Conservation (phyloP, 2,888 invertebrate genomes). For the Muschampia plurimacula region DNA sequence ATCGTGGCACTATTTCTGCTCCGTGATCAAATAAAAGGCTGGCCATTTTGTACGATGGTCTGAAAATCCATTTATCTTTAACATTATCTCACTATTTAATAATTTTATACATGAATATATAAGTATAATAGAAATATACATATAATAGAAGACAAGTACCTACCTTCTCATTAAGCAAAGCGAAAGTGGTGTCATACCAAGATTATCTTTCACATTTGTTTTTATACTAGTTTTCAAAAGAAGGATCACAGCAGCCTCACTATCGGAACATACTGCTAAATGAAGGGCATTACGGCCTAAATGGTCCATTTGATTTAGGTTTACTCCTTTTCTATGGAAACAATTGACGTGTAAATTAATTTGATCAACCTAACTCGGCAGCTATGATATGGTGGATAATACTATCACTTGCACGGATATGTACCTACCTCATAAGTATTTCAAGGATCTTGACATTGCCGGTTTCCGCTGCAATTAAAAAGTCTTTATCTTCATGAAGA, state of each 20-base stretch:
- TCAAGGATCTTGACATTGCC: conserved; percentile 58
- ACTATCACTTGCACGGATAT: not conserved
- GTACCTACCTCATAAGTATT: conserved; percentile 60
- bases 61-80: conserved; percentile 44
- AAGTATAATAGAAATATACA: not conserved
- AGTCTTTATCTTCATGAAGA: conserved; percentile 62
- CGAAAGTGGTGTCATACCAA: conserved; percentile 79
- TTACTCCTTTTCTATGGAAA: conserved; percentile 52
- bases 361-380: not conserved
- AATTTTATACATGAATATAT: not conserved
- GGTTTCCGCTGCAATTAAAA: conserved; percentile 68
- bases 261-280: conserved; percentile 66
- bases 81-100: not conserved
- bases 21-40: conserved; percentile 70
- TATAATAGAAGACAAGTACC: not conserved
- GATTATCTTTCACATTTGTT: conserved; percentile 67
- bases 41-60: conserved; percentile 64
- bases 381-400: not conserved
- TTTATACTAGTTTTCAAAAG: conserved; percentile 65
- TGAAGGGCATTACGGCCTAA: conserved; percentile 73
- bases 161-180: conserved; percentile 74
- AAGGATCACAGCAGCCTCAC: conserved; percentile 52
- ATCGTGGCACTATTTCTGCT: conserved; percentile 61
- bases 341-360: not conserved
- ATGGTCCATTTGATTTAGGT: conserved; percentile 65